Conservation (phyloP, 2,113 vertebrate genomes). For the Thamnaconus septentrionalis region DNA sequence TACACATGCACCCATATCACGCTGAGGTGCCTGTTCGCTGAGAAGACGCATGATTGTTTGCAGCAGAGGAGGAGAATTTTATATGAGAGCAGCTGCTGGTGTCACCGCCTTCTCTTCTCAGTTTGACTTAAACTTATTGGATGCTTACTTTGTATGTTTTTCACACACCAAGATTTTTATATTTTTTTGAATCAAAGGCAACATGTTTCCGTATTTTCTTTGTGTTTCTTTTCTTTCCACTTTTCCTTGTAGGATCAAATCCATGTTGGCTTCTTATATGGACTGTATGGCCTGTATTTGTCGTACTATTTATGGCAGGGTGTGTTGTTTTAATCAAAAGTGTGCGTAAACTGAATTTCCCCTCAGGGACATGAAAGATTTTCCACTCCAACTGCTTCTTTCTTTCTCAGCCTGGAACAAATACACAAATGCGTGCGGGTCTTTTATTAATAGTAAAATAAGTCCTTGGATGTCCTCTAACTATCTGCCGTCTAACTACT, state of each 20-base stretch:
- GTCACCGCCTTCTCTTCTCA: slow-evolving; percentile 9
- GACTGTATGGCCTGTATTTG: slow-evolving; percentile 6
- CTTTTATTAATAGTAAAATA: too few relatives aligned
- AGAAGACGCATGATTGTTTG: slow-evolving; percentile 29
- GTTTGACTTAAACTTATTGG: slow-evolving; percentile 13
- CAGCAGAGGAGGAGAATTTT: slow-evolving; percentile 4
- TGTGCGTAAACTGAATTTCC: too few relatives aligned
- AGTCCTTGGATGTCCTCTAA: too few relatives aligned
- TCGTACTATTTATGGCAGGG: not conserved
- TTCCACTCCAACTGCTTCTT: not conserved
- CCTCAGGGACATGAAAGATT: too few relatives aligned
- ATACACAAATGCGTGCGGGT: not conserved
- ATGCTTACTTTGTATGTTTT: slow-evolving; percentile 29
- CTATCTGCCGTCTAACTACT: too few relatives aligned
- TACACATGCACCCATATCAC: slow-evolving; percentile 11
- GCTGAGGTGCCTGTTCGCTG: slow-evolving; percentile 44
- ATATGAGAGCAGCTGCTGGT: slow-evolving; percentile 11
- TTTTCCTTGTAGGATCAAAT: too few relatives aligned
- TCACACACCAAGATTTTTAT: slow-evolving; percentile 6
- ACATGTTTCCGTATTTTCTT: not conserved
- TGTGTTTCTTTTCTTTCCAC: too few relatives aligned
- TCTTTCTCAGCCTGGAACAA: not conserved
- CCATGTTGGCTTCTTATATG: not conserved
- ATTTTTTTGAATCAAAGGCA: slow-evolving; percentile 36
- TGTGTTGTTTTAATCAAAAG: too few relatives aligned